Base-by-base conservation (phyloP, 2,888 invertebrate species). In the Protophormia terraenovae region DNA sequence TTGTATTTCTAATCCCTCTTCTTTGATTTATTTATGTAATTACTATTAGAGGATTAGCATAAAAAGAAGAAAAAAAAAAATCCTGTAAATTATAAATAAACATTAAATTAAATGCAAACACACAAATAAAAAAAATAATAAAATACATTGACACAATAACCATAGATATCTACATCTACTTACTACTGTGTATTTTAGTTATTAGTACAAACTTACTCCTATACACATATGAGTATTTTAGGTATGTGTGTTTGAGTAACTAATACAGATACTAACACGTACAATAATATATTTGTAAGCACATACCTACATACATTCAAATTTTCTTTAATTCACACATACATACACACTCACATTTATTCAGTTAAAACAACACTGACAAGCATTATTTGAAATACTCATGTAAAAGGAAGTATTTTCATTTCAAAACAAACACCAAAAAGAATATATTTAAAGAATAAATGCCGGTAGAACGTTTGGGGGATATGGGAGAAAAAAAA, bases 311-410 rank as follows among this genome's bases (percentile, higher is more conserved):
- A 69, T 27, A 50, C 14, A 77, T 24, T 50, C 10, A 60, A 47
- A 24, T 22, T 19, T 60, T 22, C 7, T 62, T 10, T 4, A 19
- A 47, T 55, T 69, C 35, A 58, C 7, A 38, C 45, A 60, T 16
- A 32, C 55, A 41, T 14, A 14, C 55, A 77, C n/a, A 29, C 41
- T 24, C 66, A 24, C 8, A 45, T 24, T 29, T 76, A 22, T 19
- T 35, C 7, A 19, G 58, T 24, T 55, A 8, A 60, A 84, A 77
- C 79, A 89, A 87, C 86, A 88, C 86, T 87, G 89, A 86, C 76
- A 86, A 83, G 83, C 87, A 82, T 85, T 84, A 87, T 79, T 72
- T 84, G 84, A 50, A 67, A 64, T 62, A 82, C 84, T 87, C 19
- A 53, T 55, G 32, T 19, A 45, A 58, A 66, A 29, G 75, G 29